These are phyloP conservation scores for Rhinogobio ventralis DNA, from an alignment of 2,797 vertebrate genomes.

Conservation along the genomic window DNA sequence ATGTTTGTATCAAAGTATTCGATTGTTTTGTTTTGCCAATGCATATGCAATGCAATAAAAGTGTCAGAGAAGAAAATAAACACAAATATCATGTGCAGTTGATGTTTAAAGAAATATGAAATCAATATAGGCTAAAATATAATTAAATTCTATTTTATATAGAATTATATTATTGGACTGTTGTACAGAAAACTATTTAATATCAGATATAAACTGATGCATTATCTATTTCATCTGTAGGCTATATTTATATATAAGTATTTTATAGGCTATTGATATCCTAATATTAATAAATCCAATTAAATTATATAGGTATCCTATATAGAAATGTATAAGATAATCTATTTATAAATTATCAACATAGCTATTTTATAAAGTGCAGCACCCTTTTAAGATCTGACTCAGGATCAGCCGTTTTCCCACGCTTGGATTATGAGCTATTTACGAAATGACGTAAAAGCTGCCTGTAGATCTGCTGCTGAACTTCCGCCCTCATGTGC, in stretches of 20 bases:
- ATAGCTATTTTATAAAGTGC: neutral
- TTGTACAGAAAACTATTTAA: neutral
- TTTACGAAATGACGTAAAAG: neutral
- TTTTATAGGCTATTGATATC: neutral
- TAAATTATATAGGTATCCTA: neutral
- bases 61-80: neutral
- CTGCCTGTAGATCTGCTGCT: slow-evolving; percentile 41
- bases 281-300: neutral
- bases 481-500: neutral
- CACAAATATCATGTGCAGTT: neutral
- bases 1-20: neutral
- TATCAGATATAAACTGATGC: neutral
- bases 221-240: neutral
- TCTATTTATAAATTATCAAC: neutral
- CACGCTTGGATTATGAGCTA: neutral
- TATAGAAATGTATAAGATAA: neutral
- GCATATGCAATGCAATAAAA: neutral
- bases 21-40: neutral
- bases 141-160: neutral
- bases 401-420: slow-evolving; percentile 11
- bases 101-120: neutral
- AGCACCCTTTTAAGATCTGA: slow-evolving; percentile 17
- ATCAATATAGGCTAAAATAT: neutral
- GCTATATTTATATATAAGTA: neutral
- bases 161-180: neutral